Percentiles rank a stretch among this genome's conserved stretches.
Conservation (phyloP, 2,888 invertebrate genomes). For the Liodrosophila aerea region DNA sequence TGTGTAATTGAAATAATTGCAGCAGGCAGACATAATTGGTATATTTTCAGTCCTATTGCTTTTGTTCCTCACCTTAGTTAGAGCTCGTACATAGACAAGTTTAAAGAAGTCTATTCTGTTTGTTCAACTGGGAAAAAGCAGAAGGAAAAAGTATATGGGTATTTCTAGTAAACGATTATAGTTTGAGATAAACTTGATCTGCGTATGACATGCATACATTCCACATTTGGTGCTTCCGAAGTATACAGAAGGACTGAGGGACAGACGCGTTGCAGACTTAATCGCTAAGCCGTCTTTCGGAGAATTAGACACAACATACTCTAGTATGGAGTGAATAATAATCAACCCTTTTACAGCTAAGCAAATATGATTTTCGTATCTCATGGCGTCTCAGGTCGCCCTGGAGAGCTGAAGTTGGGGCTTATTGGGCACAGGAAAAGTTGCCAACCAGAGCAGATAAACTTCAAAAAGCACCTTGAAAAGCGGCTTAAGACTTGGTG, state of each 20-base stretch:
- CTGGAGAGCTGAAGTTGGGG: neutral
- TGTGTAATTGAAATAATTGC: conserved; percentile 73
- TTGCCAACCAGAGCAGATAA: conserved; percentile 51
- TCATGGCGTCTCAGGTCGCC: conserved; percentile 38
- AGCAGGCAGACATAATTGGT: conserved; percentile 68
- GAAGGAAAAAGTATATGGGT: too few species aligned
- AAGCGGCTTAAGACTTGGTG: conserved; percentile 66
- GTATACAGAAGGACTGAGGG: neutral
- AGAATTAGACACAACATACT: conserved; percentile 55
- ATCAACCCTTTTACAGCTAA: conserved; percentile 59
- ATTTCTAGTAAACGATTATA: too few species aligned
- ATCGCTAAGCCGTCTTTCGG: conserved; percentile 63
- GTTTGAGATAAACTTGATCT: neutral
- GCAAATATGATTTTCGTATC: conserved; percentile 47
- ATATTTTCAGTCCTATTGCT: conserved; percentile 53
- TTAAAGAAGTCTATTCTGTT: too few species aligned
- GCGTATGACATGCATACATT: neutral
- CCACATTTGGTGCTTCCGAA: too few species aligned
- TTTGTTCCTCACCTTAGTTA: conserved; percentile 19
- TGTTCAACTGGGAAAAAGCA: too few species aligned
- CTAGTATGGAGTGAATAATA: conserved; percentile 45
- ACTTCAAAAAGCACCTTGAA: conserved; percentile 62
- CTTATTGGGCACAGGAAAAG: conserved; percentile 11
- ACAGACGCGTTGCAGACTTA: conserved; percentile 28
- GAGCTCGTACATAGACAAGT: too few species aligned